These are phyloP conservation scores for Calliopsis andreniformis DNA, from an alignment of 1,140 invertebrate genomes.

Conservation along the genomic window DNA sequence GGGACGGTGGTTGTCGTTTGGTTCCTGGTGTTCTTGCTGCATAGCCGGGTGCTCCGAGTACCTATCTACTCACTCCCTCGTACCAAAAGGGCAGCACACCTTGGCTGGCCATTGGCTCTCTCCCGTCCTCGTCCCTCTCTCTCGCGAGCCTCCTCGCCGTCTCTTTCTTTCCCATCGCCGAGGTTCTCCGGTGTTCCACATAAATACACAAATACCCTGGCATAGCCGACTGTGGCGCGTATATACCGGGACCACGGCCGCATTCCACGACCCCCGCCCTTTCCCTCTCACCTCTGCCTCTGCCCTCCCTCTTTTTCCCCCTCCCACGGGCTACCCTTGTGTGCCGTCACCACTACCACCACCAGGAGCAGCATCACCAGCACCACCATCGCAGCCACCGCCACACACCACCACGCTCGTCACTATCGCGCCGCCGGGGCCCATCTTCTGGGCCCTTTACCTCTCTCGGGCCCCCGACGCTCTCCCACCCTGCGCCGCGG, in stretches of 20 bases:
- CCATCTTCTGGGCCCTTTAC: conserved; percentile 71
- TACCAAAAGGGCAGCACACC: conserved; percentile 78
- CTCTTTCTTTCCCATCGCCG: conserved; percentile 37
- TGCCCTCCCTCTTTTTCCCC: conserved; percentile 42
- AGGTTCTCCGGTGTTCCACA: conserved; percentile 76
- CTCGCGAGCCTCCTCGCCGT: conserved; percentile 19
- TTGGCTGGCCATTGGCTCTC: conserved; percentile 80
- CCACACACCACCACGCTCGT: conserved; percentile 19
- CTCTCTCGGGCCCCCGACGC: conserved; percentile 40
- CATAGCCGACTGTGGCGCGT: conserved; percentile 69
- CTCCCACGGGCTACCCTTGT: conserved; percentile 41
- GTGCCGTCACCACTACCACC: conserved; percentile 47
- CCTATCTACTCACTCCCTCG: conserved; percentile 65
- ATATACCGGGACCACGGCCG: conserved; percentile 76
- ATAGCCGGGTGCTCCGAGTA: conserved; percentile 73
- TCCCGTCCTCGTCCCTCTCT: conserved; percentile 50
- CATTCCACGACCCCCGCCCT: conserved; percentile 76
- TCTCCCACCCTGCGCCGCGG: conserved; percentile 10
- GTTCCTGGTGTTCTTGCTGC: conserved; percentile 78
- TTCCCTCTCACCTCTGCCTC: conserved; percentile 52
- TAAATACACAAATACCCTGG: conserved; percentile 80
- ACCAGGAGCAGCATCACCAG: conserved; percentile 2
- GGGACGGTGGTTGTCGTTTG: conserved; percentile 70
- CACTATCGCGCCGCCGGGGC: conserved; percentile 54
- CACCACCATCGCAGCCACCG: conserved; percentile 29